These are phyloP conservation scores for Terrapene triunguis DNA, from an alignment of 2,113 vertebrate genomes.

Conservation along the genomic window DNA sequence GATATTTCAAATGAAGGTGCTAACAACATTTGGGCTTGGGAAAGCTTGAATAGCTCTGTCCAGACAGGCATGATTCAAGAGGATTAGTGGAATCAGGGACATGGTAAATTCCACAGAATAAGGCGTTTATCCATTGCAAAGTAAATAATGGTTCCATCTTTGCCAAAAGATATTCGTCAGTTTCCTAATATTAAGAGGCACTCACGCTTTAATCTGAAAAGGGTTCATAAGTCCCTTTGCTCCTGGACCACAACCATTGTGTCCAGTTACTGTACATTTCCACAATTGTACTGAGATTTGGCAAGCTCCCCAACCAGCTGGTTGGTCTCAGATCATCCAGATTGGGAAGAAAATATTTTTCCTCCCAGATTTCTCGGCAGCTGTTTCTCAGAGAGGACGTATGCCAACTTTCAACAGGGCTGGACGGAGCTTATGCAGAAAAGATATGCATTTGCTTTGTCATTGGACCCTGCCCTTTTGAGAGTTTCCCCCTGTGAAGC, in stretches of 20 bases:
- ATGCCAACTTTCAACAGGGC: constrained; percentile 16
- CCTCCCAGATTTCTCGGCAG: constrained; percentile 58
- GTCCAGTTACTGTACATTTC: constrained; percentile 73
- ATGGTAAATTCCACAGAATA: constrained; percentile 22
- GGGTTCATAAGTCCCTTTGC: background rate
- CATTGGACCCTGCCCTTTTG: background rate
- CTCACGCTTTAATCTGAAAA: constrained; percentile 35
- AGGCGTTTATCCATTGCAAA: constrained; percentile 47
- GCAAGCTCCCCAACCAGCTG: constrained; percentile 69
- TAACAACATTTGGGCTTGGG: background rate
- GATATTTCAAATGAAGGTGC: background rate
- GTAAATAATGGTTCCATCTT: background rate
- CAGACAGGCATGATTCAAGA: background rate
- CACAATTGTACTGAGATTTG: constrained; percentile 46
- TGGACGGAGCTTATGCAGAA: background rate
- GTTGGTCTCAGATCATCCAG: constrained; percentile 37
- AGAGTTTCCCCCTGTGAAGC: background rate
- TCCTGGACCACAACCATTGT: constrained; percentile 41
- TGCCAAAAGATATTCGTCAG: constrained; percentile 50
- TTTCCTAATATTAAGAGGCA: constrained; percentile 41
- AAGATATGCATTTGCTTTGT: background rate
- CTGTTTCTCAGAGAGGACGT: constrained; percentile 65
- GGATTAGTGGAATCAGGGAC: background rate
- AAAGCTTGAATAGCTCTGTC: constrained; percentile 12
- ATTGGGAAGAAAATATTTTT: constrained; percentile 36